A percentile compares a stretch with the other conserved stretches of the same genome.
Evolutionary conservation across 1,140 invertebrate genomes (phyloP).

Genomic region (Drosophila virilis): DNA sequence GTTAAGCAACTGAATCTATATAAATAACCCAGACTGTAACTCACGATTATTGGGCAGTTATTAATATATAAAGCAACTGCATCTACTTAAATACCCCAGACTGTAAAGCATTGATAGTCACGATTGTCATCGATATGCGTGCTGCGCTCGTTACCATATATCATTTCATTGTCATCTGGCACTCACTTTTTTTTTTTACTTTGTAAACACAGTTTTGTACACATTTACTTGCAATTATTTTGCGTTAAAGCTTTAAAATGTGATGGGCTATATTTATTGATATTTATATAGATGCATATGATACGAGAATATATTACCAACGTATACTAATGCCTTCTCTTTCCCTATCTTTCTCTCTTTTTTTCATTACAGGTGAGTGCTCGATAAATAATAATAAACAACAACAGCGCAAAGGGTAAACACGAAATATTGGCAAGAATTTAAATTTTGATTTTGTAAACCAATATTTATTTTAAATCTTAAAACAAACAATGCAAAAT

Average conservation of each 20-base stretch:
- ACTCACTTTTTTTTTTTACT: slow-evolving; percentile 4
- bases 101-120: slow-evolving; percentile 30
- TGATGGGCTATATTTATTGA: background rate
- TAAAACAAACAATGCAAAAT: slow-evolving; percentile 42
- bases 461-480: slow-evolving; percentile 58
- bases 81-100: slow-evolving; percentile 7
- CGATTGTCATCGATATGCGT: slow-evolving; percentile 29
- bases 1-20: too few species aligned
- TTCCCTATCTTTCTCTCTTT: slow-evolving; percentile 2
- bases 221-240: slow-evolving; percentile 27
- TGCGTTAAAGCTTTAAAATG: slow-evolving; percentile 17
- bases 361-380: slow-evolving; percentile 65
- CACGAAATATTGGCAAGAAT: slow-evolving; percentile 20
- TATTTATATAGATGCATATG: slow-evolving; percentile 15
- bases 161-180: slow-evolving; percentile 47
- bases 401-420: slow-evolving; percentile 5
- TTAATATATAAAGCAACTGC: background rate
- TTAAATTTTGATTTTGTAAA: slow-evolving; percentile 32
- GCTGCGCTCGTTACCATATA: slow-evolving; percentile 39
- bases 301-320: slow-evolving; percentile 26
- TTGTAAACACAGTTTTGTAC: slow-evolving; percentile 9
- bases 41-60: too few species aligned
- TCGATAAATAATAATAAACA: slow-evolving; percentile 19
- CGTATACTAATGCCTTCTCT: slow-evolving; percentile 31
- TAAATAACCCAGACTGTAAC: too few species aligned